A percentile compares a stretch with the other conserved stretches of the same genome.
Conservation (phyloP, 1,140 invertebrate genomes). For the Drosophila varians region DNA sequence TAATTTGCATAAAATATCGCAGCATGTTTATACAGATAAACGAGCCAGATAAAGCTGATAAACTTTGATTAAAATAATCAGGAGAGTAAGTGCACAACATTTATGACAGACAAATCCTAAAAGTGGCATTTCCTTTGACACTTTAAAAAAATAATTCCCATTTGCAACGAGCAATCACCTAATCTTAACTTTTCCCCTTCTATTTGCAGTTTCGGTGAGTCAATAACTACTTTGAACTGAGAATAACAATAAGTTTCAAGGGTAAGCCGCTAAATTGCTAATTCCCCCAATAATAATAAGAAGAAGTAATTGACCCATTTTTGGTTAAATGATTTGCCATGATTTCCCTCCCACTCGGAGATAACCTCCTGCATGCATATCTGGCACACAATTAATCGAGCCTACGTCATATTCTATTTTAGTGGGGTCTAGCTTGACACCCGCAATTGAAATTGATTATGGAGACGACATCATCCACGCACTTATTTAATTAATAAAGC, state of each 20-base stretch:
- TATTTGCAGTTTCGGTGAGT: slow-evolving; percentile 73
- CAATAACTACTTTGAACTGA: background rate
- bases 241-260: background rate
- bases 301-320: background rate
- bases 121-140: slow-evolving; percentile 23
- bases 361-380: slow-evolving; percentile 13
- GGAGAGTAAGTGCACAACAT: no score
- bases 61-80: background rate
- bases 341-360: background rate
- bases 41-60: background rate
- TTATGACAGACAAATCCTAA: slow-evolving; percentile 2
- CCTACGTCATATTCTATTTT: slow-evolving; percentile 62
- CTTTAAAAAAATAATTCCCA: slow-evolving; percentile 10
- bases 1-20: slow-evolving; percentile 20
- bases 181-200: slow-evolving; percentile 32
- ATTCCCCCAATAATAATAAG: background rate
- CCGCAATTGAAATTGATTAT: slow-evolving; percentile 77
- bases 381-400: slow-evolving; percentile 18
- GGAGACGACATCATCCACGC: slow-evolving; percentile 40
- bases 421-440: slow-evolving; percentile 54
- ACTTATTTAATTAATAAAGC: slow-evolving; percentile 40
- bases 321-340: slow-evolving; percentile 3
- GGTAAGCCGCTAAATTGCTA: background rate
- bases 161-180: slow-evolving; percentile 1
- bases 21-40: slow-evolving; percentile 25